Base-by-base conservation (phyloP, 2,888 invertebrate species). In the Cantharis rufa region DNA sequence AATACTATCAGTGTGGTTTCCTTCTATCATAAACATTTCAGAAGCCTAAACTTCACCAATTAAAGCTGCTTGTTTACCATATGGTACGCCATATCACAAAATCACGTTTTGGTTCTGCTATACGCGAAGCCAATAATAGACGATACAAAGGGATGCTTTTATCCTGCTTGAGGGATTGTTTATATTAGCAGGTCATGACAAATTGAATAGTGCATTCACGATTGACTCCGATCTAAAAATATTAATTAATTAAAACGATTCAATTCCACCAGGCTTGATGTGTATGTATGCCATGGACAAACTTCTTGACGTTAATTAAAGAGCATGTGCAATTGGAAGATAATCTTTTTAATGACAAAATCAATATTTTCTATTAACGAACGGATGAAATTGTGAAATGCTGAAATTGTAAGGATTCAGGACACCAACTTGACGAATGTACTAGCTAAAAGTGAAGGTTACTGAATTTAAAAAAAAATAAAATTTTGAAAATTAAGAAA, bases 1-100 rank as follows among this genome's bases (percentile, higher is more conserved):
- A 24, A 71, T 62, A 48, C 64, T 72, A 70, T 66, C 24, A 63
- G 18, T 72, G 70, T 27, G 15, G 48, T 61, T 70, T 72, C 61
- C 15, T 76, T 64, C 24, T 64, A 68, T 61, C 69, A 72, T 77
- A 62, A 77, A 78, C 71, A 75, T 72, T 66, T 75, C 70, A 78
- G 69, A 74, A 62, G 62, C 71, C 63, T 27, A 64, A 66, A 70
- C 32, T 15, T 70, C 48, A 28, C 18, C 48, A 70, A 62, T 24
- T 70, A 63, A 24, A 69, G 32, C 48, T 68, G 69, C 9, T 10
- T 69, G 69, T 16, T 27, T 15, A 69, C 15, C 69, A 69, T 69
- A 69, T 69, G 69, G 69, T 21, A 21, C 27, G 11, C 10, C 27
- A 24, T 21, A 18, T 64, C 16, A 21, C 16, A 9, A 64, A 64